A percentile compares a stretch with the other conserved stretches of the same genome.
Conservation (phyloP, 2,888 invertebrate genomes). For the Agapostemon virescens region DNA sequence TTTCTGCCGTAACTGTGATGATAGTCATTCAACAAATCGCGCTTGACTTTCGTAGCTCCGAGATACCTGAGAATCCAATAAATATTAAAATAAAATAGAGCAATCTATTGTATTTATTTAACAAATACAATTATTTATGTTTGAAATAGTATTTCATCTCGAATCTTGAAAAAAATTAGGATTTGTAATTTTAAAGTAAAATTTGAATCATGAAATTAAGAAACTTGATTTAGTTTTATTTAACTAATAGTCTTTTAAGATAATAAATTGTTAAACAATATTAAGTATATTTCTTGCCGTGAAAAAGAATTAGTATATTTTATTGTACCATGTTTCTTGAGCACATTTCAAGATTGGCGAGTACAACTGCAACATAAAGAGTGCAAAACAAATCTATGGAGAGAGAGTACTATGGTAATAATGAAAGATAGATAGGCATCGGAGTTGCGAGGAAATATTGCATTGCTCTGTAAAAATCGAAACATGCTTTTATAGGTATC, state of each 20-base stretch:
- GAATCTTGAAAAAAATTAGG: slow-evolving; percentile 12
- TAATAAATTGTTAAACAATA: slow-evolving; percentile 48
- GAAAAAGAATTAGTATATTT: slow-evolving; percentile 23
- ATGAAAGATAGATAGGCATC: slow-evolving; percentile 51
- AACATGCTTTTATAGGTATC: slow-evolving; percentile 55
- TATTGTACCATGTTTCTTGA: slow-evolving; percentile 22
- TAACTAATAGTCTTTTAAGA: slow-evolving; percentile 43
- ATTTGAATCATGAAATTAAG: slow-evolving; percentile 31
- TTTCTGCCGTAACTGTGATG: slow-evolving; percentile 56
- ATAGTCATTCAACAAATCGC: slow-evolving; percentile 46
- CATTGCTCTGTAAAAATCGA: slow-evolving; percentile 60
- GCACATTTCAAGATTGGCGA: slow-evolving; percentile 35
- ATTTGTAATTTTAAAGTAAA: slow-evolving; percentile 20
- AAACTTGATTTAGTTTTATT: slow-evolving; percentile 32
- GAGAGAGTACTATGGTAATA: slow-evolving; percentile 37
- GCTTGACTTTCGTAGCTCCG: slow-evolving; percentile 32
- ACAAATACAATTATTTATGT: slow-evolving; percentile 46
- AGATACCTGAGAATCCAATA: slow-evolving; percentile 44
- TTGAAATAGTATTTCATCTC: slow-evolving; percentile 32
- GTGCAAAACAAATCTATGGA: slow-evolving; percentile 27
- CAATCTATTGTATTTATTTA: slow-evolving; percentile 54
- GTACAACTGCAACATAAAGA: slow-evolving; percentile 30
- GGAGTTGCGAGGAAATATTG: slow-evolving; percentile 40
- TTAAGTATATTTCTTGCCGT: slow-evolving; percentile 31
- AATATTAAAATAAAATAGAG: slow-evolving; percentile 30